phyloP scores from a whole-genome alignment of 2,113 vertebrate species.

The Eolophus roseicapilla region DNA sequence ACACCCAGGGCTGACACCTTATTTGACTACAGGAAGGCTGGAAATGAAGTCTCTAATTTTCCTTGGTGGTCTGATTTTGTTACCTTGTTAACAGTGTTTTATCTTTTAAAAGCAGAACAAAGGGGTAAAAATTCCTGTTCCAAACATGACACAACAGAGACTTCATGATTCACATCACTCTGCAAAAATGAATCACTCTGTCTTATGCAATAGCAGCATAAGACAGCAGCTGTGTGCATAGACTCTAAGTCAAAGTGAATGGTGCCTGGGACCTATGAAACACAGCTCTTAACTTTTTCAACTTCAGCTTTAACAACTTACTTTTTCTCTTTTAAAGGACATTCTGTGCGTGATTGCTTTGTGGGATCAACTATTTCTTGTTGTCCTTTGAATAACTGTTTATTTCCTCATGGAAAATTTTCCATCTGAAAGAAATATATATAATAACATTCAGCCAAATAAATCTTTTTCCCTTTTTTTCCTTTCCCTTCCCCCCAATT shows the following conservation, averaged over 20 bases:
- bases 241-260: neutral
- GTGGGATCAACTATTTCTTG: neutral
- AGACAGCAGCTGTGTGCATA: neutral
- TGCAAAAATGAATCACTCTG: neutral
- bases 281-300: neutral
- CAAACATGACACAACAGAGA: neutral
- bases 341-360: neutral
- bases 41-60: neutral
- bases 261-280: neutral
- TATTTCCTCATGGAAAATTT: neutral
- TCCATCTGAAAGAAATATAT: neutral
- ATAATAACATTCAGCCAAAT: neutral
- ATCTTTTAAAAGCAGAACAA: neutral
- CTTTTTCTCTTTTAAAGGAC: neutral
- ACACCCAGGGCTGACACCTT: no score
- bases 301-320: neutral
- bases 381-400: neutral
- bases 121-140: neutral
- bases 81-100: neutral
- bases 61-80: neutral
- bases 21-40: neutral
- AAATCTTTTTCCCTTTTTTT: neutral
- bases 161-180: neutral
- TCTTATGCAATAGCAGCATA: neutral
- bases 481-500: rapidly evolving